Conservation (phyloP, 2,113 vertebrate genomes). For the Thamnaconus septentrionalis region DNA sequence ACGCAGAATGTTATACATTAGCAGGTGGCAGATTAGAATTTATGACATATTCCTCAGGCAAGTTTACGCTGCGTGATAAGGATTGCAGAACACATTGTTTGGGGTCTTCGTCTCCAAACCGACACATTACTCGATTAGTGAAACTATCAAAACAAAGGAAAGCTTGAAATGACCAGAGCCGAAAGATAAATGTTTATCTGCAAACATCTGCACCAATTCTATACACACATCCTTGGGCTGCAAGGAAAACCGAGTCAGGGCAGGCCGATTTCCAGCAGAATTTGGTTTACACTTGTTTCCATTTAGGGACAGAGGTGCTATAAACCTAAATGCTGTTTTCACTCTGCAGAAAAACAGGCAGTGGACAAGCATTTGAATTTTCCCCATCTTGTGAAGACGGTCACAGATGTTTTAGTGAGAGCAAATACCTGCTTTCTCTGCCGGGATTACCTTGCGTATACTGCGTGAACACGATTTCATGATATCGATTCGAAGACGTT, state of each 20-base stretch:
- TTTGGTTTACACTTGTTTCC: too few species aligned
- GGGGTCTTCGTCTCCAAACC: neutral
- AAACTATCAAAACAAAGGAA: neutral
- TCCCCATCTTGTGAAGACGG: too few species aligned
- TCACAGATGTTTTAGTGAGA: conserved; percentile 5
- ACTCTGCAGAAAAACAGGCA: too few species aligned
- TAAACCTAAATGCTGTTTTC: too few species aligned
- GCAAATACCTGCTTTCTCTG: neutral
- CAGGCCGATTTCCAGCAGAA: too few species aligned
- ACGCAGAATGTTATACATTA: too few species aligned
- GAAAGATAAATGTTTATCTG: conserved; percentile 1
- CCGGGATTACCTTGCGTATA: too few species aligned
- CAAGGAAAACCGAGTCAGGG: neutral
- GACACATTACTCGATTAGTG: neutral
- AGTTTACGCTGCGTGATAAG: conserved; percentile 23
- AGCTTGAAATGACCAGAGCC: neutral
- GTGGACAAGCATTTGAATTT: too few species aligned
- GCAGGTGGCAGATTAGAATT: conserved; percentile 19
- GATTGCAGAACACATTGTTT: conserved; percentile 25
- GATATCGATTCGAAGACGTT: too few species aligned
- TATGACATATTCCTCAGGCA: conserved; percentile 29
- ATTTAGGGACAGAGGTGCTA: too few species aligned
- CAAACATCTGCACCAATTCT: conserved; percentile 4
- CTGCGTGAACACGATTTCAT: too few species aligned
- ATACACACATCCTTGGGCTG: conserved; percentile 9